Conservation (phyloP, 2,113 vertebrate genomes). For the Elaphurus davidianus region DNA sequence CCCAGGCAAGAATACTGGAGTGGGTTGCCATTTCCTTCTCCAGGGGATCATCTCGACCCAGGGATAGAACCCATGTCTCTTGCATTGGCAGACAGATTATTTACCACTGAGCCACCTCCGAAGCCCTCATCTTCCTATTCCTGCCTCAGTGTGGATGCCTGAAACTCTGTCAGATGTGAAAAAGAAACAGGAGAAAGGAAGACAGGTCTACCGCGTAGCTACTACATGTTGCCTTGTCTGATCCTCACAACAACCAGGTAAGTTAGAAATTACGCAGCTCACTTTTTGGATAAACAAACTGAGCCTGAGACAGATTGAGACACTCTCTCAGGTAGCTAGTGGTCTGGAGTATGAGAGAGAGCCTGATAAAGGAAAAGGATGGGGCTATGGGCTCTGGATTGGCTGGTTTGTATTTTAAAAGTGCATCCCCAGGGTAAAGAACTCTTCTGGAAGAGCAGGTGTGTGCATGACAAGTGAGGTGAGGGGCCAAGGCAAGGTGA, state of each 20-base stretch:
- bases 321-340: neutral
- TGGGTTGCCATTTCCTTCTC: neutral
- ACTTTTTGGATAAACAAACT: neutral
- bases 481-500: neutral
- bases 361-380: neutral
- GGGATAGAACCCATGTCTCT: neutral
- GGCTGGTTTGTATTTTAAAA: neutral
- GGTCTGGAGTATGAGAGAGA: neutral
- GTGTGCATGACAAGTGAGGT: neutral
- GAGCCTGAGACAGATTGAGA: neutral
- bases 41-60: neutral
- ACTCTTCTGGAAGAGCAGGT: neutral
- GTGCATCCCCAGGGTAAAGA: rapidly evolving
- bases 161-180: neutral
- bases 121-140: neutral
- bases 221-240: neutral
- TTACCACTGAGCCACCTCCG: neutral
- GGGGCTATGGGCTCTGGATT: neutral
- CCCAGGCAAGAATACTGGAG: neutral
- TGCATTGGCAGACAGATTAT: neutral
- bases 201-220: neutral
- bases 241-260: neutral
- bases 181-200: neutral
- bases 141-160: neutral
- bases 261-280: neutral